Evolutionary conservation across 2,888 invertebrate genomes (phyloP).

Genomic region (Choristoneura rosaceana): DNA sequence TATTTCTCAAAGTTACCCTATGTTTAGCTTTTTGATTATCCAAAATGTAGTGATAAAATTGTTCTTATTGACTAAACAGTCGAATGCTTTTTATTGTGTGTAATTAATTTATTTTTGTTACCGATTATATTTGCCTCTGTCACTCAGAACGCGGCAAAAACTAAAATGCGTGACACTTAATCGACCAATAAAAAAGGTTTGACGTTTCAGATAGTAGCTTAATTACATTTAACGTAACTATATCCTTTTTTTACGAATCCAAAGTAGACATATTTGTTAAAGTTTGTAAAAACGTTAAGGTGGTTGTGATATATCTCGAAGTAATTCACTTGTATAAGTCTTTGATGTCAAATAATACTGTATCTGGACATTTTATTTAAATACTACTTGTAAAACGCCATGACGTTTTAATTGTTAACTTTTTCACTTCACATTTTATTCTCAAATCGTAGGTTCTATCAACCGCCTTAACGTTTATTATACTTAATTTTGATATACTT

Average conservation of each 20-base stretch:
- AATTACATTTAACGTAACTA: constrained; percentile 20
- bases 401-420: neutral
- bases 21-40: constrained; percentile 24
- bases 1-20: constrained; percentile 32
- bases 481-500: constrained; percentile 23
- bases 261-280: constrained; percentile 22
- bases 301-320: constrained; percentile 8
- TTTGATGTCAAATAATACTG: neutral
- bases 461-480: constrained; percentile 23
- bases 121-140: neutral
- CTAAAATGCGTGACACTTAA: neutral
- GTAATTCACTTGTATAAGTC: neutral
- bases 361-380: neutral
- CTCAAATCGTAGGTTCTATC: neutral
- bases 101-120: neutral
- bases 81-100: neutral
- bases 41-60: neutral
- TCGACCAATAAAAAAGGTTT: constrained; percentile 4
- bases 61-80: neutral
- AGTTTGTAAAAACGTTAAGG: constrained; percentile 27
- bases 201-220: constrained; percentile 13
- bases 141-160: neutral
- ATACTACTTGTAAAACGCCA: neutral
- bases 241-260: constrained; percentile 23
- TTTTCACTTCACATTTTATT: neutral